Conservation (phyloP, 2,797 vertebrate species). For the Hylomyscus alleni region DNA sequence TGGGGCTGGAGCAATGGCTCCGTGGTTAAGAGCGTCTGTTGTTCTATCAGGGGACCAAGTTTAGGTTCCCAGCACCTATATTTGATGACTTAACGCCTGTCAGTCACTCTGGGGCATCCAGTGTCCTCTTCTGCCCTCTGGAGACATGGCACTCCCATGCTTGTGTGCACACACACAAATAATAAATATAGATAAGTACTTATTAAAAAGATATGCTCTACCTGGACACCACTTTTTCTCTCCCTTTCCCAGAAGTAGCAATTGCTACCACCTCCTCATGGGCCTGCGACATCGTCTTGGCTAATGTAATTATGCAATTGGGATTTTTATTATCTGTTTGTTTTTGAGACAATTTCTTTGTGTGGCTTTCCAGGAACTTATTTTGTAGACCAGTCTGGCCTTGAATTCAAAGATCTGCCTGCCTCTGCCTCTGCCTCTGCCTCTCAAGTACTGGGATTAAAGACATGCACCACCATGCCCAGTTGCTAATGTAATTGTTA, state of each 20-base stretch:
- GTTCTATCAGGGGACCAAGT: not conserved
- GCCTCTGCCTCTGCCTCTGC: not conserved
- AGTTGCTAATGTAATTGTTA: not conserved
- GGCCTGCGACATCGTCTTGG: not conserved
- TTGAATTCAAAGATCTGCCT: not conserved
- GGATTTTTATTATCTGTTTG: not conserved
- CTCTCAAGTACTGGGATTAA: not conserved
- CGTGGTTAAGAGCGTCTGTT: not conserved
- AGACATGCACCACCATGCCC: rapidly evolving
- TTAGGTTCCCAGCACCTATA: not conserved
- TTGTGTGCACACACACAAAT: not conserved
- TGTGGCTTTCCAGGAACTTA: not conserved
- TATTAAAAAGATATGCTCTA: not conserved
- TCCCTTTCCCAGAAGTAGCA: not conserved
- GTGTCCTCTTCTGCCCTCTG: not conserved
- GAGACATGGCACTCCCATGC: not conserved
- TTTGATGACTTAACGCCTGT: not conserved
- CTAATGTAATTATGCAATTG: not conserved
- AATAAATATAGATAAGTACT: not conserved
- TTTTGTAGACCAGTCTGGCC: not conserved
- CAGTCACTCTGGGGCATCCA: not conserved
- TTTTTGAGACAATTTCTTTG: not conserved
- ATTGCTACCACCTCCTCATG: not conserved
- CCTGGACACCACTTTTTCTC: not conserved
- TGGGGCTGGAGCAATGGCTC: too few species aligned